phyloP scores from a whole-genome alignment of 2,797 vertebrate species.

The Rhinophrynus dorsalis region DNA sequence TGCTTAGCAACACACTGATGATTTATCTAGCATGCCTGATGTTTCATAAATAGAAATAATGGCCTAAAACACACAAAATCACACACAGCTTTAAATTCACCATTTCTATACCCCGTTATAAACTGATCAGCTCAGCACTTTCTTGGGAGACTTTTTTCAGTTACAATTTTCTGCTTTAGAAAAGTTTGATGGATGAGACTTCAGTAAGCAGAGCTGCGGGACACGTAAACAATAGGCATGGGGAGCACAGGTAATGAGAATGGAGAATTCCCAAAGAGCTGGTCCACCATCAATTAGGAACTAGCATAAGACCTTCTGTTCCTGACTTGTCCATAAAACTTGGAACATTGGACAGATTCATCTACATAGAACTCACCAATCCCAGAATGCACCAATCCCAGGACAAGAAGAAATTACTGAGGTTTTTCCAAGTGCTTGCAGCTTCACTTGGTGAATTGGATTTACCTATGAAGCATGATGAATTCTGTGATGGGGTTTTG shows the following conservation, averaged over 20 bases:
- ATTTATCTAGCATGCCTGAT: no score
- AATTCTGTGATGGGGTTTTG: no score
- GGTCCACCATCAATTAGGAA: slow-evolving; percentile 22
- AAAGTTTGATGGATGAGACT: slow-evolving; percentile 41
- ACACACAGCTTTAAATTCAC: no score
- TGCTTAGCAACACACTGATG: no score
- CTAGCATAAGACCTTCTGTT: neutral
- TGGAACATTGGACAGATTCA: neutral
- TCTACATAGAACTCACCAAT: neutral
- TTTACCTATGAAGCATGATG: no score
- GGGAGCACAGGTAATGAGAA: slow-evolving; percentile 41
- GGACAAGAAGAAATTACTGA: neutral
- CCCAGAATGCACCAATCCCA: neutral
- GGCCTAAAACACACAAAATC: no score
- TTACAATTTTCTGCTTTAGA: slow-evolving; percentile 20
- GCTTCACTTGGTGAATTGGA: no score
- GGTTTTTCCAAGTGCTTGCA: no score
- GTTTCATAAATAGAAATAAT: no score
- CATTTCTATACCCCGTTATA: no score
- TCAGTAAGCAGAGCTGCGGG: slow-evolving; percentile 24
- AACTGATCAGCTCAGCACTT: slow-evolving; percentile 32
- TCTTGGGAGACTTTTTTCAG: slow-evolving; percentile 1
- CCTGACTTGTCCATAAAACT: neutral
- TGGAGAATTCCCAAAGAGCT: neutral
- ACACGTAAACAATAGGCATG: slow-evolving; percentile 27